Evolutionary conservation across 2,113 vertebrate species (phyloP).

Genomic region (Poecilia latipinna): DNA sequence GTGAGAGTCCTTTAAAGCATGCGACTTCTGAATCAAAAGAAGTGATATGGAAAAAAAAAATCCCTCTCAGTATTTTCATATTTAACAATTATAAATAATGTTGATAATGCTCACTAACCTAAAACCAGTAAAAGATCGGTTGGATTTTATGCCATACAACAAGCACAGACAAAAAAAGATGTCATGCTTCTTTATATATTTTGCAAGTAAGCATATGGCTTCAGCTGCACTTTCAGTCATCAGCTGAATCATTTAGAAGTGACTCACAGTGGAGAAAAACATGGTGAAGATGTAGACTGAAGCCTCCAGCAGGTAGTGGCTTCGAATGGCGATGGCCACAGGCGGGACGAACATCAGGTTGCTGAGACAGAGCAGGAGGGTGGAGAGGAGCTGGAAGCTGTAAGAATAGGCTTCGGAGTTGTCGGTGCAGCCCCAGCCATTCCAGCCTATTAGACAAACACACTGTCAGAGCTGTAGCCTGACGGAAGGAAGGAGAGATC

Average conservation of each 20-base stretch:
- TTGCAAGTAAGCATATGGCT: neutral
- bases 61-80: neutral
- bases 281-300: conserved; percentile 97
- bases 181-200: neutral
- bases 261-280: conserved; percentile 97
- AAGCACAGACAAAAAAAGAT: neutral
- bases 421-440: conserved; percentile 97
- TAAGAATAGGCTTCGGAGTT: conserved; percentile 93
- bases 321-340: conserved; percentile 91
- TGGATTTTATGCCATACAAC: neutral
- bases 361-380: conserved; percentile 94
- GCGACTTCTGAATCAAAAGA: too few species aligned
- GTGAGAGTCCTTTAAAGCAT: neutral
- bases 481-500: conserved; percentile 5
- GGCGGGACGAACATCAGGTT: conserved; percentile 98
- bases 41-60: neutral
- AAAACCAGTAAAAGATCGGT: too few species aligned
- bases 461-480: neutral
- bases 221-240: neutral
- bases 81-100: neutral
- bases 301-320: conserved; percentile 93
- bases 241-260: neutral
- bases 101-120: neutral
- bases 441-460: conserved; percentile 87
- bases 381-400: conserved; percentile 96